Evolutionary conservation across 64 coral and sea anemone genomes (phyloP), one percentile per base, ranked within the genome.

Genomic region (Trachythela sp.): DNA sequence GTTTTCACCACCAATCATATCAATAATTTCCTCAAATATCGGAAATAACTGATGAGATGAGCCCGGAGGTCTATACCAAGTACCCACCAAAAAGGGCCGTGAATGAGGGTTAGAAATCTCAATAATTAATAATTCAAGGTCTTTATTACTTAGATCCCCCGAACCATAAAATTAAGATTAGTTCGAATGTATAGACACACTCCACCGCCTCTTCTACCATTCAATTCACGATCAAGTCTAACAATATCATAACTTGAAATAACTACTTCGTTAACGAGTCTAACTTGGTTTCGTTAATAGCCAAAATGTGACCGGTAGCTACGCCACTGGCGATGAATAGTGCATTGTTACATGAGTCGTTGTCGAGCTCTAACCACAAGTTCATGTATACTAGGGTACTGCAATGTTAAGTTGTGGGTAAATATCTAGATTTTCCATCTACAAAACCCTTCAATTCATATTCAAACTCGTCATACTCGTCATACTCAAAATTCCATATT

Each of bases 211-310:
- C n/a, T n/a, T n/a, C n/a, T n/a, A n/a, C n/a, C n/a, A n/a, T n/a
- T n/a, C n/a, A n/a, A n/a, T n/a, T n/a, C n/a, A 45, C 11, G 42
- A 85, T 93, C 92, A 39, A 29, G 70, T 54, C 92, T 26, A 75
- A 89, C 68, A 18, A 93, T 18, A 50, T 93, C 93, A 83, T 58
- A 94, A 35, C 89, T 89, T 14, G 93, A 86, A 42, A 94, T 88
- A 39, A 45, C 34, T 14, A 94, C 51, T 91, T 94, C 86, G 45
- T 88, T 67, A 50, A 84, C 26, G 58, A 37, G 58, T 89, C 93
- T 48, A 94, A 85, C 86, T 94, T 94, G 1, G 89, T 88, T 94
- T 94, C 89, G 54, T 94, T 94, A 30, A 94, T 86, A 39, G 93
- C 77, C 30, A 88, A 67, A 76, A 91, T 91, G 60, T 90, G 42